Evolutionary conservation across 2,113 vertebrate genomes (phyloP).

Genomic region (Triplophysa tibetana): DNA sequence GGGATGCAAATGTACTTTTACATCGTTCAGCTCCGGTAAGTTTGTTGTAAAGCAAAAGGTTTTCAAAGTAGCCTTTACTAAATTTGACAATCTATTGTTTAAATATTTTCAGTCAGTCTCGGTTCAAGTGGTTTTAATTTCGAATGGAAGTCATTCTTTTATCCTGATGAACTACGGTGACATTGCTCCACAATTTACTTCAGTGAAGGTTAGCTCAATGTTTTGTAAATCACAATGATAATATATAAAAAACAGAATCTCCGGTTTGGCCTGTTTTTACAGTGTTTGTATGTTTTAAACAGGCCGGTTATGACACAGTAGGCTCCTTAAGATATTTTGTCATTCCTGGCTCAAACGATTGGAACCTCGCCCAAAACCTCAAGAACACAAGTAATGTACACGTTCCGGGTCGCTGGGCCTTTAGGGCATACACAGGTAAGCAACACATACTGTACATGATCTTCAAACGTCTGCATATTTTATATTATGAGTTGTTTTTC

Average conservation of each 20-base stretch:
- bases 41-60: not conserved
- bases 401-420: conserved; percentile 44
- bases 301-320: conserved; percentile 51
- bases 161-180: conserved; percentile 56
- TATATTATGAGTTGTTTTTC: too few relatives aligned
- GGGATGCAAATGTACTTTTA: not conserved
- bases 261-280: too few relatives aligned
- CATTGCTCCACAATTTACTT: not conserved
- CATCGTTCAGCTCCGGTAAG: conserved; percentile 3
- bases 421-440: not conserved
- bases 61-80: too few relatives aligned
- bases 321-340: conserved; percentile 9
- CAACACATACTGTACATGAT: too few relatives aligned
- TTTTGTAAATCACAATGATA: not conserved
- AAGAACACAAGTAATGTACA: conserved; percentile 38
- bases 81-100: not conserved
- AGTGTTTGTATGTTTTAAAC: not conserved
- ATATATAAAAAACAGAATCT: not conserved
- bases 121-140: conserved; percentile 55
- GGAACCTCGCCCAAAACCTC: not conserved
- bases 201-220: conserved; percentile 19
- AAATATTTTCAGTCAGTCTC: conserved; percentile 46
- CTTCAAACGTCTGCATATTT: too few relatives aligned
- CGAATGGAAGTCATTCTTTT: conserved; percentile 46
- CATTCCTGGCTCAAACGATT: not conserved